Percentiles rank a stretch among this genome's conserved stretches.
These are phyloP conservation scores for Polyergus mexicanus DNA, from an alignment of 1,140 invertebrate species.

Conservation along the genomic window DNA sequence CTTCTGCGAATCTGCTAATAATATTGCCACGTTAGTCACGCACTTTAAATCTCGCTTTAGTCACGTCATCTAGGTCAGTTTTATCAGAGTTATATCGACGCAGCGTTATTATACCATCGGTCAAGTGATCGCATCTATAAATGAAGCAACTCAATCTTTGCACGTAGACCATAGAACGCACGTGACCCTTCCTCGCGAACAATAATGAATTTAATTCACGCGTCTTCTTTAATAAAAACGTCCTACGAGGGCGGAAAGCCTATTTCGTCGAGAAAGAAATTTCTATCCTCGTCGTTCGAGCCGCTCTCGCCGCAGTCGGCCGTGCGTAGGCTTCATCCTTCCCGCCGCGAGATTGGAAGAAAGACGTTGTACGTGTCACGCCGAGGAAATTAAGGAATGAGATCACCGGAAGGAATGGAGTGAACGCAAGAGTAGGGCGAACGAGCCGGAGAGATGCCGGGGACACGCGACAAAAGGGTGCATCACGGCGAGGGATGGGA, in stretches of 20 bases:
- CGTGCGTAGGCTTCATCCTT: neutral
- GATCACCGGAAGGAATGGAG: constrained; percentile 61
- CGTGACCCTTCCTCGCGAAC: neutral
- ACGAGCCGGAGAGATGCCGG: constrained; percentile 46
- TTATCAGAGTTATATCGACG: constrained; percentile 22
- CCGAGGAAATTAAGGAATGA: constrained; percentile 67
- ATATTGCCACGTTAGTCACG: constrained; percentile 31
- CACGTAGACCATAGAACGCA: neutral
- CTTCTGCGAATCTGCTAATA: constrained; percentile 19
- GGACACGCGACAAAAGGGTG: constrained; percentile 58
- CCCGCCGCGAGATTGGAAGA: constrained; percentile 36
- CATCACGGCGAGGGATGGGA: constrained; percentile 18
- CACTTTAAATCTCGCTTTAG: constrained; percentile 38
- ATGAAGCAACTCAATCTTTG: constrained; percentile 27
- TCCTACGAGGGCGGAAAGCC: neutral
- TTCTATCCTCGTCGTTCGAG: constrained; percentile 37
- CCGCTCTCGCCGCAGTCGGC: neutral
- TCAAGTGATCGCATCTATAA: constrained; percentile 35
- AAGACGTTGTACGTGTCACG: constrained; percentile 23
- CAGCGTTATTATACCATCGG: neutral
- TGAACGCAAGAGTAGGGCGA: constrained; percentile 64
- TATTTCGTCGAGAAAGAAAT: constrained; percentile 19
- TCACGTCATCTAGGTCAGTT: constrained; percentile 37
- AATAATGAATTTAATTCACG: constrained; percentile 31
- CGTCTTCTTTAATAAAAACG: constrained; percentile 23